phyloP scores from a whole-genome alignment of 2,797 vertebrate genomes.

The Champsocephalus gunnari region DNA sequence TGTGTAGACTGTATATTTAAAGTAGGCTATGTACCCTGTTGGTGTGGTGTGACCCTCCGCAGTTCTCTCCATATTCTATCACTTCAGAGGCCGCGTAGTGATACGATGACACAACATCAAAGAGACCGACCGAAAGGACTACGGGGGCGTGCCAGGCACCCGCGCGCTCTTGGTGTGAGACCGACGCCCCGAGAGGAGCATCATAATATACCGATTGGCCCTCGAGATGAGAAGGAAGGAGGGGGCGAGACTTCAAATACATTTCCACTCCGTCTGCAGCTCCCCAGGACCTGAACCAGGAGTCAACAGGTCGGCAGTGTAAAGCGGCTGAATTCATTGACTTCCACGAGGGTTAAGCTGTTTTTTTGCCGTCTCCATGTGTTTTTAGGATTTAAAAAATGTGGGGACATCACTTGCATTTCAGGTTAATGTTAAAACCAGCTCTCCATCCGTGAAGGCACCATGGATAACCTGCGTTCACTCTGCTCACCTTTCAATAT shows the following conservation, averaged over 20 bases:
- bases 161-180: slow-evolving; percentile 59
- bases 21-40: neutral
- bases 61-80: slow-evolving; percentile 23
- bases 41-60: slow-evolving; percentile 20
- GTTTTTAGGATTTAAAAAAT: neutral
- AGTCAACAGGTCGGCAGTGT: slow-evolving; percentile 24
- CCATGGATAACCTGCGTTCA: slow-evolving; percentile 52
- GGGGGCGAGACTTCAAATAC: slow-evolving; percentile 64
- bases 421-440: slow-evolving; percentile 2
- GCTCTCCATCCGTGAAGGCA: neutral
- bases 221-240: slow-evolving; percentile 55
- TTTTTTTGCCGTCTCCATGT: neutral
- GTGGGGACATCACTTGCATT: slow-evolving; percentile 9
- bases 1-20: too few relatives aligned
- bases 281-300: slow-evolving; percentile 38
- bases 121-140: slow-evolving; percentile 40
- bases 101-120: slow-evolving; percentile 66
- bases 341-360: slow-evolving; percentile 40
- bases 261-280: slow-evolving; percentile 52
- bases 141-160: slow-evolving; percentile 59
- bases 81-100: slow-evolving; percentile 65
- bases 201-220: slow-evolving; percentile 81
- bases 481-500: slow-evolving; percentile 13
- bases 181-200: slow-evolving; percentile 74
- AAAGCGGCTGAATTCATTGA: neutral